phyloP scores from a whole-genome alignment of 1,140 invertebrate genomes.

The Lordiphosa mommai region DNA sequence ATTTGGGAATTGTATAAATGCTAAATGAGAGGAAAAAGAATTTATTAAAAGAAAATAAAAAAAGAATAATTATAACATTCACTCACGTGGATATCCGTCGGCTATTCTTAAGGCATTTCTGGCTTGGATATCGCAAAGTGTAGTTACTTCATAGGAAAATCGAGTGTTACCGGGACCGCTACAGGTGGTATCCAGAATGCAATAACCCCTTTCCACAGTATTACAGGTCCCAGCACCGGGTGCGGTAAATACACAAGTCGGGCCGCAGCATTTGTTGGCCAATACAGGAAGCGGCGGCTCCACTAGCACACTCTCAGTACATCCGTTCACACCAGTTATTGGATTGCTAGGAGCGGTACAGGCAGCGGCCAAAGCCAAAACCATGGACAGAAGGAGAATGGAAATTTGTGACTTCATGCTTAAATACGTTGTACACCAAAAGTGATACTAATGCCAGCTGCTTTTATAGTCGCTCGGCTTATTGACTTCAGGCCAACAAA shows the following conservation, averaged over 20 bases:
- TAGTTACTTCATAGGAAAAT: neutral
- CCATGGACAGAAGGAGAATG: neutral
- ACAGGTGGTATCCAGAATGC: slow-evolving; percentile 25
- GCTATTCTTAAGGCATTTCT: neutral
- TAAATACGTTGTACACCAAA: neutral
- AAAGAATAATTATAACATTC: neutral
- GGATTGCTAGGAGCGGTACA: neutral
- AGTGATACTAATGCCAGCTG: neutral
- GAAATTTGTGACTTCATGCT: neutral
- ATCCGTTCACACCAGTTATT: neutral
- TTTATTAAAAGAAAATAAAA: neutral
- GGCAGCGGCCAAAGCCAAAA: neutral
- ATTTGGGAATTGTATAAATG: neutral
- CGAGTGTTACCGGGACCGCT: neutral
- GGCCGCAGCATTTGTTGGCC: slow-evolving; percentile 26
- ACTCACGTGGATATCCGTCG: neutral
- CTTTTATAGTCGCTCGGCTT: neutral
- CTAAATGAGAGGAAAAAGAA: neutral
- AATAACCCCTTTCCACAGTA: neutral
- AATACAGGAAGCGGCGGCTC: slow-evolving; percentile 18
- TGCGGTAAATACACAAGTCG: neutral
- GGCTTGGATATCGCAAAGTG: neutral
- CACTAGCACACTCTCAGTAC: neutral
- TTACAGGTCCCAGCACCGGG: neutral
- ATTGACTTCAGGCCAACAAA: neutral